Evolutionary conservation across 1,140 invertebrate species (phyloP), one percentile per base, ranked within the genome.

Genomic region (Cyphomyrmex costatus): DNA sequence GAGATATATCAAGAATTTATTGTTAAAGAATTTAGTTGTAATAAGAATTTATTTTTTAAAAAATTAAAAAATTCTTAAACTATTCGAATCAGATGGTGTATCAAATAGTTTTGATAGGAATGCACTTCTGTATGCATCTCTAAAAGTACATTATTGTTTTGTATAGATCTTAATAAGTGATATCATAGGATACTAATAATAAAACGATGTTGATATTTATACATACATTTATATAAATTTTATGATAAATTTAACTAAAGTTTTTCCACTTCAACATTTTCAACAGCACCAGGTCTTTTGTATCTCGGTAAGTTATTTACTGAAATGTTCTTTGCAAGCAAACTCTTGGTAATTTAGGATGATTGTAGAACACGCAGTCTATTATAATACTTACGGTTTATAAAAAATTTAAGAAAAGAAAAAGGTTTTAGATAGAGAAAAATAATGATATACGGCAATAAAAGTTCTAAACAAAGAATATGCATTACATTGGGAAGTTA

Each of bases 341-440:
- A 73, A 80, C 10, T 30, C 7, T 10, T 21, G 3, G 10, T 2
- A 53, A 58, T 60, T 82, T 82, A 58, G 1, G 6, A 73, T 73
- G 53, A 82, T 58, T 46, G 16, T 19, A 46, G 33, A 58, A 46
- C 5, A n/a, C 3, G 8, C 24, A 33, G 19, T 80, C 27, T 78
- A 56, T 80, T 70, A n/a, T n/a, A n/a, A n/a, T n/a, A 82, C 33
- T 66, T 30, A 63, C 36, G 5, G 30, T 63, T 78, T 77, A 61
- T 21, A 58, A 82, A 58, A 82, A 82, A 42, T 14, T 82, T 10
- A 5, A 82, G 12, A 8, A 36, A 80, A 82, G 8, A 5, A 24
- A 58, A 2, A 10, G 21, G 33, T 82, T 82, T 71, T 19, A 24
- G 8, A 33, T 36, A 36, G 61, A n/a, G 61, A 21, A 58, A 21